Conservation (phyloP, 2,797 vertebrate species). For the Rhabdophis nuchalis region DNA sequence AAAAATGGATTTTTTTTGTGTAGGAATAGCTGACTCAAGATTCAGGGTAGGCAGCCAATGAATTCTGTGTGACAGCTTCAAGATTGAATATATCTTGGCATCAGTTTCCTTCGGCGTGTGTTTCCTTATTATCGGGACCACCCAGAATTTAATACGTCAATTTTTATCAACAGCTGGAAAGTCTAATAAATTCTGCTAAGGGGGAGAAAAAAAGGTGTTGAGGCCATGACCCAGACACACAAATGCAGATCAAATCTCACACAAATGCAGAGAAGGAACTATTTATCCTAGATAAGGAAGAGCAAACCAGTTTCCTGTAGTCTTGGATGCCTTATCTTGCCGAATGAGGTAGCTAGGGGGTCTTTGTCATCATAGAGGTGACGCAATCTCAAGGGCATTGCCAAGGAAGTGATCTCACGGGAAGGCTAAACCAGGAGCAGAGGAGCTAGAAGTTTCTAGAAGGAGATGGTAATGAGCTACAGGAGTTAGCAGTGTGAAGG, state of each 20-base stretch:
- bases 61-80: neutral
- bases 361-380: neutral
- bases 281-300: neutral
- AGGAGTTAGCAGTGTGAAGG: neutral
- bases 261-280: neutral
- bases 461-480: neutral
- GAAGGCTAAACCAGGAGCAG: neutral
- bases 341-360: neutral
- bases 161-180: conserved; percentile 24
- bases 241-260: neutral
- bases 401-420: neutral
- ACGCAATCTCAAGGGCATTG: too few species aligned
- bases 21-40: neutral
- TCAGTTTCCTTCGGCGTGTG: neutral
- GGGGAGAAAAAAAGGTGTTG: neutral
- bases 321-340: neutral
- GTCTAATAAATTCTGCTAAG: conserved; percentile 11
- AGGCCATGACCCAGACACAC: neutral
- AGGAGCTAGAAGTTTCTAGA: neutral
- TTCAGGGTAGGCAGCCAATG: neutral
- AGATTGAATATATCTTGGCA: conserved; percentile 2
- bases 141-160: conserved; percentile 3
- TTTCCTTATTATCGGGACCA: conserved; percentile 14
- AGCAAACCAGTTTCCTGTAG: neutral
- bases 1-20: neutral